Base-by-base conservation (phyloP, 2,797 vertebrate species). In the Harpagifer antarcticus region DNA sequence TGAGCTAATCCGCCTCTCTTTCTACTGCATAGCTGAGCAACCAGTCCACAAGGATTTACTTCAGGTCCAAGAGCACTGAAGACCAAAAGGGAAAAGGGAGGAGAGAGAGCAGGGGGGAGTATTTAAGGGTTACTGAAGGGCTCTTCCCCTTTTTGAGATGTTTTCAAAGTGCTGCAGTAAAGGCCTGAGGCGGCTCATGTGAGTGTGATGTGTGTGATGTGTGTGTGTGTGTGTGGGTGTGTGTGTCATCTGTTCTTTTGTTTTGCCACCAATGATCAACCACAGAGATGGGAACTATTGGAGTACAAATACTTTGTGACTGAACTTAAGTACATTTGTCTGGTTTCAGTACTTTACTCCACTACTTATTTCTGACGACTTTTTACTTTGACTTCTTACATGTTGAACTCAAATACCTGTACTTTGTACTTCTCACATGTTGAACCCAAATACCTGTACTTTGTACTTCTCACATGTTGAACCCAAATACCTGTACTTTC, bases 11-110 rank as follows among this genome's bases (percentile, higher is more conserved):
- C 89, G 81, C 63, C 76, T 69, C 33, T 37, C 73, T 83, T 5
- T 27, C 79, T 89, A 89, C 75, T 88, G 90, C 91, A 93, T 91
- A 88, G 85, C 81, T 85, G 89, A 89, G 85, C 86, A 86, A 81
- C 66, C 52, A 83, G 72, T 44, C 83, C 85, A 76, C 57, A 31
- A 72, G 58, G 81, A 76, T 80, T 79, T 65, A 76, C 70, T 76
- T 63, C 27, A 60, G 75, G 68, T 81, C 74, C 68, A 50, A 31
- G 57, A 82, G 71, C 19, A 9, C 5, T 45, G 56, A 67, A 71
- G 73, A 74, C 70, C 77, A 69, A 49, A 60, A 65, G 43, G 33
- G 33, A 68, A 45, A 64, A 31, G 80, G 86, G 83, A 78, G 85
- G 86, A 85, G 79, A 75, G 54, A 75, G 23, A 61, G 59, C 56